Percentiles rank a stretch among this genome's conserved stretches.
These are phyloP conservation scores for Equus quagga DNA, from an alignment of 2,113 vertebrate species.

Conservation along the genomic window DNA sequence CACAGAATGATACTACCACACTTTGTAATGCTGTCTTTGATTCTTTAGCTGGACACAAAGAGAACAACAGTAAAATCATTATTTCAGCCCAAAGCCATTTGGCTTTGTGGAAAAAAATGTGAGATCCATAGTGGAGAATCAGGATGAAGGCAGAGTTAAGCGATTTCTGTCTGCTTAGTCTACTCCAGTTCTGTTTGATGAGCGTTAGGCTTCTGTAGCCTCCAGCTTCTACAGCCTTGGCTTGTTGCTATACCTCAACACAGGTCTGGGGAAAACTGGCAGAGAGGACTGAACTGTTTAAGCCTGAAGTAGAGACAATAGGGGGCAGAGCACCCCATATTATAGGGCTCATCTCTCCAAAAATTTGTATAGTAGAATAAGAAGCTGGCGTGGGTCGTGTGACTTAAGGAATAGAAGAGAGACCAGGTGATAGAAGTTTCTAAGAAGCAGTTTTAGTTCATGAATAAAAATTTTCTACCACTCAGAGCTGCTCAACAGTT, in stretches of 20 bases:
- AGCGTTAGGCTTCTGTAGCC: neutral
- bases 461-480: neutral
- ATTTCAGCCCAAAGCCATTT: neutral
- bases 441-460: neutral
- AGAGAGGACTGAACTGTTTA: neutral
- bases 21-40: neutral
- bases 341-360: neutral
- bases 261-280: neutral
- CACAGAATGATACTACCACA: neutral
- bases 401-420: neutral
- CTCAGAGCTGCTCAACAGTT: neutral
- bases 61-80: neutral
- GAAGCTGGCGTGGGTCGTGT: neutral
- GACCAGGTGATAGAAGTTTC: neutral
- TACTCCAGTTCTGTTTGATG: neutral
- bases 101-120: neutral
- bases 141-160: neutral
- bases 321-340: too few species aligned
- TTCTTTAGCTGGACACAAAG: neutral
- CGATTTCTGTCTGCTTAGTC: neutral
- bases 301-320: neutral
- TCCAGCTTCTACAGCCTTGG: neutral
- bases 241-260: neutral
- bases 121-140: neutral
- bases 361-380: neutral